Percentiles rank a stretch among this genome's conserved stretches.
Evolutionary conservation across 2,113 vertebrate species (phyloP).

Genomic region (Pangasianodon gigas): DNA sequence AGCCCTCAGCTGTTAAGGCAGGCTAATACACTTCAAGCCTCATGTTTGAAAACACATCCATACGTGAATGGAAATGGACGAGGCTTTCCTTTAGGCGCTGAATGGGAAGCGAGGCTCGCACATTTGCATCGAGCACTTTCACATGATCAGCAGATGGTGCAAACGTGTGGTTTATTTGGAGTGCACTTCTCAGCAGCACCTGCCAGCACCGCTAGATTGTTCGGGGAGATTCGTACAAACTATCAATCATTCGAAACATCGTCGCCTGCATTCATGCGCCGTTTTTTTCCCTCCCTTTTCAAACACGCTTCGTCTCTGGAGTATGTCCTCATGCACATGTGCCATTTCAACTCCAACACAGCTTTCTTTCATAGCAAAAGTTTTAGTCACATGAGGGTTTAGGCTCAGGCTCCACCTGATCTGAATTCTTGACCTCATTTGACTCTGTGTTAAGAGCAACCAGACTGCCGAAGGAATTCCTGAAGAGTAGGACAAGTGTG

Average conservation of each 20-base stretch:
- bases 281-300: neutral
- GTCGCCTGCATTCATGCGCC: neutral
- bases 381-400: neutral
- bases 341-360: neutral
- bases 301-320: neutral
- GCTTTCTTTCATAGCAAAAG: neutral
- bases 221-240: slow-evolving; percentile 33
- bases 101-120: slow-evolving; percentile 1
- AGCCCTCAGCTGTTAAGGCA: slow-evolving; percentile 1
- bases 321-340: neutral
- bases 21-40: neutral
- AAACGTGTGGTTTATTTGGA: slow-evolving; percentile 41
- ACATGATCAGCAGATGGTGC: slow-evolving; percentile 45
- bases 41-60: neutral
- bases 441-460: slow-evolving; percentile 6
- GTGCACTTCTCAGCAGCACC: slow-evolving; percentile 30
- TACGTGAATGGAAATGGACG: neutral
- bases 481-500: slow-evolving; percentile 17
- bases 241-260: slow-evolving; percentile 10
- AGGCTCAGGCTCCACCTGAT: slow-evolving; percentile 4
- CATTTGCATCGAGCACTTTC: slow-evolving; percentile 33
- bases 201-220: slow-evolving; percentile 31
- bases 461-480: slow-evolving; percentile 22
- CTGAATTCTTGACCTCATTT: slow-evolving; percentile 15
- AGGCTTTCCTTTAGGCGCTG: slow-evolving; percentile 8